Base-by-base conservation (phyloP, 1,140 invertebrate genomes). In the Camponotus pennsylvanicus region DNA sequence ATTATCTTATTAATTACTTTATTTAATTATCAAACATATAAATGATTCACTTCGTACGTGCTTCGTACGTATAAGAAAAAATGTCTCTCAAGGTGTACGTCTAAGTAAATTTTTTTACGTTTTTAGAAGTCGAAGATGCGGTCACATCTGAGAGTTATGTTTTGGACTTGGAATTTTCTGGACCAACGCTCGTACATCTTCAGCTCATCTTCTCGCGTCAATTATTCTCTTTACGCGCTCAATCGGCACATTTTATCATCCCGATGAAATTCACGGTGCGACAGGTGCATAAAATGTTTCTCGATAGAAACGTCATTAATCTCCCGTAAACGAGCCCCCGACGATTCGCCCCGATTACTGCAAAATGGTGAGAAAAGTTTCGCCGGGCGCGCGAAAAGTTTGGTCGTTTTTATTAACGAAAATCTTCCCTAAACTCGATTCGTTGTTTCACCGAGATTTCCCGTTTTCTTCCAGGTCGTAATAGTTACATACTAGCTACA, bases 241-340 rank as follows among this genome's bases (percentile, higher is more conserved):
- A 34, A 55, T 32, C 9, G 42, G 37, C 27, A 18, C 5, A 45
- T 55, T 73, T n/a, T 9, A 73, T 73, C 27, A 45, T 82, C 18
- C 18, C 55, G 7, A 61, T 61, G 34, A 49, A 83, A 83, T 49
- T 73, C 69, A 15, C 27, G 37, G 21, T n/a, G 61, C 66, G 55
- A 64, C 79, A 73, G 40, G 40, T 73, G 67, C 69, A 49, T 6
- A 37, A 82, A 59, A 71, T 82, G 52, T 61, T 82, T 69, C 15
- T n/a, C 55, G 55, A 83, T 83, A 42, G 67, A 42, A 61, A 75
- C 40, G 79, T 37, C 69, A 13, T 73, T 73, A 61, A 83, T 83
- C 40, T 49, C 7, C 18, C 40, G 52, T 37, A 59, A 75, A 82
- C 67, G 79, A 15, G 11, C 42, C 27, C 27, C 1, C 27, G 42